These are phyloP conservation scores for Misgurnus mizolepis DNA, from an alignment of 2,113 vertebrate species.

Conservation along the genomic window DNA sequence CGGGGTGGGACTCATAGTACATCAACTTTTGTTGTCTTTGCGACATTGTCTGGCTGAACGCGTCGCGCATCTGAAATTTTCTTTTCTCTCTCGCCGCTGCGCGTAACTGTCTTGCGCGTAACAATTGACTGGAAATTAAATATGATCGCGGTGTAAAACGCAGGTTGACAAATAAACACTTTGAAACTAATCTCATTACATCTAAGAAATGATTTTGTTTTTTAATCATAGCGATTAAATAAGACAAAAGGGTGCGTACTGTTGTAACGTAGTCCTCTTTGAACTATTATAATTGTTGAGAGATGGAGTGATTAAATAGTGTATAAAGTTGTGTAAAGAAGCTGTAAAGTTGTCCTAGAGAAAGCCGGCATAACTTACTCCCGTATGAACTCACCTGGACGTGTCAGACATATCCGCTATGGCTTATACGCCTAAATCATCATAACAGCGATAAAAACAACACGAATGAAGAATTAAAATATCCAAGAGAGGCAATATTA, in stretches of 20 bases:
- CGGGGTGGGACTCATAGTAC: conserved; percentile 4
- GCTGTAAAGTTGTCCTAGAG: background rate
- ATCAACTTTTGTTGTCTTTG: conserved; percentile 27
- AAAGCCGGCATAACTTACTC: conserved; percentile 4
- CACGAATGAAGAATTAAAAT: background rate
- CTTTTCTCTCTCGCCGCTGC: background rate
- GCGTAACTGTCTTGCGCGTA: background rate
- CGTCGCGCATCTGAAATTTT: conserved; percentile 2
- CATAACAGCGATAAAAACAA: conserved; percentile 26
- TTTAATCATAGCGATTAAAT: background rate
- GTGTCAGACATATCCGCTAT: conserved; percentile 45
- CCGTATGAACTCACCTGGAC: conserved; percentile 54
- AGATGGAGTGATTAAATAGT: background rate
- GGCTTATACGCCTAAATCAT: conserved; percentile 17
- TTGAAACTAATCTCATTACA: too few species aligned
- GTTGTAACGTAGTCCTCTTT: background rate
- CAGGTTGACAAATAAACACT: background rate
- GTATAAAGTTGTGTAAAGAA: background rate
- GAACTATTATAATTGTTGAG: background rate
- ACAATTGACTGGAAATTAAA: background rate
- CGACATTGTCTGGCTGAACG: background rate
- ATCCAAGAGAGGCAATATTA: background rate
- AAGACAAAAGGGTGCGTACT: background rate
- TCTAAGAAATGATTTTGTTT: background rate
- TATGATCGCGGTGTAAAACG: background rate